These are phyloP conservation scores for Euzophera pinguis DNA, from an alignment of 2,888 invertebrate genomes.

Conservation along the genomic window DNA sequence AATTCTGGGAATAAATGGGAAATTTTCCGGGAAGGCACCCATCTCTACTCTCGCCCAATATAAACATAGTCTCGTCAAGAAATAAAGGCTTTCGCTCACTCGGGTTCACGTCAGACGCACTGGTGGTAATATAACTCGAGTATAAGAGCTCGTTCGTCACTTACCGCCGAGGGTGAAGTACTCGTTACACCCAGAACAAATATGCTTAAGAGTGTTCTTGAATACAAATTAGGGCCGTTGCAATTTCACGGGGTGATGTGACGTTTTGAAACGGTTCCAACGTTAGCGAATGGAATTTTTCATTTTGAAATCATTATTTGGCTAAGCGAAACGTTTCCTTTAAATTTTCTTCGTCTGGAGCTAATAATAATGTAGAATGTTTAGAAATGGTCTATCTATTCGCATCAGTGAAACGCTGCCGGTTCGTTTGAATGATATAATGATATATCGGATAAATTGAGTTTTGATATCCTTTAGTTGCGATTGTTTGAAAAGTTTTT, in stretches of 20 bases:
- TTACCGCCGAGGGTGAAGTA: not conserved
- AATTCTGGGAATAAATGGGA: no score
- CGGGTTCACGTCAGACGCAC: not conserved
- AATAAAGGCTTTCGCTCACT: not conserved
- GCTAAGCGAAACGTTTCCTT: slow-evolving; percentile 27
- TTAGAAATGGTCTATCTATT: not conserved
- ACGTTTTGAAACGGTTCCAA: slow-evolving; percentile 54
- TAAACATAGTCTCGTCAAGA: not conserved
- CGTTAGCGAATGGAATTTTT: slow-evolving; percentile 52
- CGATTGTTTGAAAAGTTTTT: not conserved
- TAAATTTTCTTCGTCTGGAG: not conserved
- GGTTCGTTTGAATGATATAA: not conserved
- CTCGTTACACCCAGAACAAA: slow-evolving; percentile 44
- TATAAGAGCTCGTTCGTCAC: not conserved
- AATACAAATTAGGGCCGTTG: slow-evolving; percentile 67
- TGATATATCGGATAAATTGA: no score
- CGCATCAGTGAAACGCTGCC: not conserved
- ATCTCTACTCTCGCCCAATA: not conserved
- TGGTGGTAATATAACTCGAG: not conserved
- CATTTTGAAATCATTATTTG: slow-evolving; percentile 57
- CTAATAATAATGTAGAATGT: slow-evolving; percentile 4
- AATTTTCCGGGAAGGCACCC: no score
- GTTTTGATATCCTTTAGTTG: not conserved
- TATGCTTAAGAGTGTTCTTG: slow-evolving; percentile 52
- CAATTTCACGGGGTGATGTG: slow-evolving; percentile 63